A percentile compares a stretch with the other conserved stretches of the same genome.
Conservation (phyloP, 2,797 vertebrate species). For the Semaprochilodus insignis region DNA sequence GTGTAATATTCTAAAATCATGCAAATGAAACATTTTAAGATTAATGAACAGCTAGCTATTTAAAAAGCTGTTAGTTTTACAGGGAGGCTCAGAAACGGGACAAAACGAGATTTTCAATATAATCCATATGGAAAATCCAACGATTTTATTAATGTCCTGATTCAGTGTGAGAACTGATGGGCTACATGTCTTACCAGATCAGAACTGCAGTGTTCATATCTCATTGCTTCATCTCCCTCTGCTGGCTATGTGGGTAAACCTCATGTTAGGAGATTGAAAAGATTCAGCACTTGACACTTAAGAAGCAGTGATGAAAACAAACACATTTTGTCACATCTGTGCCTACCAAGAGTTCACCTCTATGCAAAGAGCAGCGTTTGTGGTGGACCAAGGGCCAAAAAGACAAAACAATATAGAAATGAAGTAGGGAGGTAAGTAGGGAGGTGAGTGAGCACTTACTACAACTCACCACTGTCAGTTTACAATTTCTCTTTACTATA, state of each 20-base stretch:
- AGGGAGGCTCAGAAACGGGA: background rate
- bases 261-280: background rate
- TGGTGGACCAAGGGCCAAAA: too few relatives aligned
- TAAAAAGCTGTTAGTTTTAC: background rate
- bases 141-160: background rate
- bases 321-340: background rate
- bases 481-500: too few relatives aligned
- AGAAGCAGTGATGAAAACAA: background rate
- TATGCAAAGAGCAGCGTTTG: too few relatives aligned
- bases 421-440: too few relatives aligned
- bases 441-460: too few relatives aligned
- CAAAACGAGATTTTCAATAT: background rate
- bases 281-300: background rate
- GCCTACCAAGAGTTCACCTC: background rate
- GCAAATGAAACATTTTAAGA: background rate
- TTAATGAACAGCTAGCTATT: too few relatives aligned
- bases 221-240: conserved; percentile 38
- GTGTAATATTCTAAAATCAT: background rate
- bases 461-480: too few relatives aligned
- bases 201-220: background rate
- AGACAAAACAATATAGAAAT: too few relatives aligned
- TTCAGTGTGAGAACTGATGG: background rate
- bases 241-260: conserved; percentile 21
- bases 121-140: background rate
- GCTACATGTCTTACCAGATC: background rate